Evolutionary conservation across 2,113 vertebrate genomes (phyloP).

Genomic region (Perognathus longimembris): DNA sequence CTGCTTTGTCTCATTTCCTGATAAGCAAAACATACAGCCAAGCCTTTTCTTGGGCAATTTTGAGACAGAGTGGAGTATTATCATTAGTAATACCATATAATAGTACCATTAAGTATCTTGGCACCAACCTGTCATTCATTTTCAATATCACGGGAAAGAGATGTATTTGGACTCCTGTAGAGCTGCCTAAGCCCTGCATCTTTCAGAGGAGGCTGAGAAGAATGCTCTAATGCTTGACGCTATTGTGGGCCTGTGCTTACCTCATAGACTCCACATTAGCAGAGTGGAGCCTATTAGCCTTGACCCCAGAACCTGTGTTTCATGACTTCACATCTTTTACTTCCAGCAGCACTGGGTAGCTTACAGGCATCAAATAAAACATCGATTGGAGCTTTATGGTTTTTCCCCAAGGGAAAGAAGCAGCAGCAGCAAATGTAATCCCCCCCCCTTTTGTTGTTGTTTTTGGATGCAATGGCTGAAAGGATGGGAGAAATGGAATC

Average conservation of each 20-base stretch:
- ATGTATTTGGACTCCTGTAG: slow-evolving; percentile 59
- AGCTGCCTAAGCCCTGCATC: slow-evolving; percentile 35
- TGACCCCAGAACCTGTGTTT: background rate
- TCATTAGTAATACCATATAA: slow-evolving; percentile 68
- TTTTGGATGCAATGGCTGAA: background rate
- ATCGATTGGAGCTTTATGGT: background rate
- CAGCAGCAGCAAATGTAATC: background rate
- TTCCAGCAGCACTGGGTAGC: background rate
- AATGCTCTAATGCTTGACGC: background rate
- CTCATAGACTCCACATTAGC: background rate
- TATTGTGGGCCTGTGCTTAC: background rate
- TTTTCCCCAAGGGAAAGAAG: background rate
- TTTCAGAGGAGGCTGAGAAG: slow-evolving; percentile 26
- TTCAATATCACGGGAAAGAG: slow-evolving; percentile 26
- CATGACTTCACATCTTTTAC: background rate
- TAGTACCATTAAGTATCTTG: slow-evolving; percentile 66
- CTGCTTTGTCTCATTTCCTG: slow-evolving; percentile 50
- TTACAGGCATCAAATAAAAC: background rate
- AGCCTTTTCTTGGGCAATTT: slow-evolving; percentile 47
- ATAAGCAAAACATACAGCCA: slow-evolving; percentile 34
- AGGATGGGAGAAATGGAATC: background rate
- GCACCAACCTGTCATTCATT: slow-evolving; percentile 46
- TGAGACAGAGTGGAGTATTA: slow-evolving; percentile 50
- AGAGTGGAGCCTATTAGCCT: slow-evolving; percentile 16
- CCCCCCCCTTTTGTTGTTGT: background rate